A percentile compares a stretch with the other conserved stretches of the same genome.
Conservation (phyloP, 2,113 vertebrate genomes). For the Bufo bufo region DNA sequence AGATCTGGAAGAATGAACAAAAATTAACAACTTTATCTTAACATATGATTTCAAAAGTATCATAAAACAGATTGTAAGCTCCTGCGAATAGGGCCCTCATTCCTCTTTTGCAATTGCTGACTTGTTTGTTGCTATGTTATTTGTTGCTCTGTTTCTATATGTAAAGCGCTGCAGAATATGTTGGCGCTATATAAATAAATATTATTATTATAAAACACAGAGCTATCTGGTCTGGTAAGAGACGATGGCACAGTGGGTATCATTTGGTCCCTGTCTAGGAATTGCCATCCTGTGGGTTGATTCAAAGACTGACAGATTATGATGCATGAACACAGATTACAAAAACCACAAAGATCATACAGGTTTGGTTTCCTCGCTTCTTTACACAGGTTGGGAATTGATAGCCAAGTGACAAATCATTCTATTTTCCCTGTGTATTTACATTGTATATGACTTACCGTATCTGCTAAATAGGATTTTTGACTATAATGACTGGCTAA, state of each 20-base stretch:
- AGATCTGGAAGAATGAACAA: constrained; percentile 71
- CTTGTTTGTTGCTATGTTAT: too few species aligned
- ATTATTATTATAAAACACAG: too few species aligned
- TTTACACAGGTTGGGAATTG: neutral
- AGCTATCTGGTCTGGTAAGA: neutral
- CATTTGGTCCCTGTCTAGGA: neutral
- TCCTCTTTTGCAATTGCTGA: too few species aligned
- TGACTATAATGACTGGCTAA: neutral
- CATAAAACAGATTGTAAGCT: neutral
- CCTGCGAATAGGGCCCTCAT: too few species aligned
- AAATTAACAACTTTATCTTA: constrained; percentile 9
- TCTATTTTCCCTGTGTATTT: neutral
- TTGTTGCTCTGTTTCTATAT: too few species aligned
- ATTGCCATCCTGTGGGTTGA: neutral
- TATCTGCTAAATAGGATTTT: neutral
- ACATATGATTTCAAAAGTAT: neutral
- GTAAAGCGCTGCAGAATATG: too few species aligned
- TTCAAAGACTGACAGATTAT: neutral
- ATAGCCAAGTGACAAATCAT: neutral
- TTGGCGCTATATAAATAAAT: too few species aligned
- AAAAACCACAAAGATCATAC: neutral
- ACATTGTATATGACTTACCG: neutral
- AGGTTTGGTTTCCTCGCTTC: neutral
- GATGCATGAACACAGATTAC: neutral
- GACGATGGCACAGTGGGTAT: neutral